Evolutionary conservation across 2,113 vertebrate species (phyloP), one percentile per base, ranked within the genome.

Genomic region (Zosterops japonicus): DNA sequence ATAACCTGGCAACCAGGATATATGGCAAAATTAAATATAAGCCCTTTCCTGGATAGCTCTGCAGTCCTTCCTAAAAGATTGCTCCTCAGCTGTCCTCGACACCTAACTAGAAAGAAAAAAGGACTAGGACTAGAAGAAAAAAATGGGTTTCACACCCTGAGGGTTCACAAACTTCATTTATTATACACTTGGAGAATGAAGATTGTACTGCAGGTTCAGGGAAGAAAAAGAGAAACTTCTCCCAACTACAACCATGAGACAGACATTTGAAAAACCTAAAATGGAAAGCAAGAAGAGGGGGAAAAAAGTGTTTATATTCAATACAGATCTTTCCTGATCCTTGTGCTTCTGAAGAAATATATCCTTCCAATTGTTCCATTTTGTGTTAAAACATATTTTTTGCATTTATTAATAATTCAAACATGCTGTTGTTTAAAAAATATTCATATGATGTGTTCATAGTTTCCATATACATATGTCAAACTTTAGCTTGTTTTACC

Each of bases 371-470:
- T 94, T 92, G 87, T 91, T 89, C 74, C 86, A 89, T 86, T 88
- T 94, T 94, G 87, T 90, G 88, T 94, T 87, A 95, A 96, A 95
- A 95, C 82, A 76, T 74, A 86, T 72, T 92, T 95, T 97, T 87
- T 94, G 74, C 83, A 93, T 93, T 95, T 91, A 92, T 93, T 92
- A 96, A 93, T 97, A 96, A 94, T 94, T 96, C 89, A 97, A 94
- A 93, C 71, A 91, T 93, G 85, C 93, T 81, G 75, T 87, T 92
- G 71, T 76, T 90, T 91, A 87, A 88, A 71, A 75, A 95, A 93
- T 88, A 93, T 86, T 95, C 89, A 44, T 76, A 86, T 97, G 56
- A 69, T 76, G 78, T 74, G 70, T 71, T 90, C 84, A 85, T 82
- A 93, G 91, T 95, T 91, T 94, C 85, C 76, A 72, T 53, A 80